Conservation (phyloP, 1,140 invertebrate species). For the Lepidurus couesii region DNA sequence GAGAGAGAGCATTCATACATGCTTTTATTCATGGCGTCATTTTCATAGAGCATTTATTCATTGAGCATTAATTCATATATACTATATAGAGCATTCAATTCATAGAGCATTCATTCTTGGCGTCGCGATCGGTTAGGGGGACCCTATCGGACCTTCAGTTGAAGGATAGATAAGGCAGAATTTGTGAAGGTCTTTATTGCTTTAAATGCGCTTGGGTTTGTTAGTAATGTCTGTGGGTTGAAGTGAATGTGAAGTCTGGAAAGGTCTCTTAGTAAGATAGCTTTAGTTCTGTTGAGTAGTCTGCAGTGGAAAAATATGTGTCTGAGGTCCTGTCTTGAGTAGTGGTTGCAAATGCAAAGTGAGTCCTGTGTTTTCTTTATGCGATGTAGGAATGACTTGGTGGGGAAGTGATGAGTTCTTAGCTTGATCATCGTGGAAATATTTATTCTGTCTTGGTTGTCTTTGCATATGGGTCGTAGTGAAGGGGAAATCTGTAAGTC, state of each 20-base stretch:
- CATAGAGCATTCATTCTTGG: too few species aligned
- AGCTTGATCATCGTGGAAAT: not conserved
- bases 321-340: not conserved
- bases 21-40: too few species aligned
- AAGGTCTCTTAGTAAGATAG: not conserved
- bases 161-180: too few species aligned
- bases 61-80: too few species aligned
- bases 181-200: too few species aligned
- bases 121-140: too few species aligned
- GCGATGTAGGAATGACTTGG: not conserved
- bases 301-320: not conserved
- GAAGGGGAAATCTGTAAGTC: not conserved
- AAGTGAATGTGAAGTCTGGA: not conserved
- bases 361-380: not conserved
- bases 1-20: too few species aligned
- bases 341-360: not conserved
- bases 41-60: too few species aligned
- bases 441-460: not conserved
- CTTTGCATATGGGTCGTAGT: not conserved
- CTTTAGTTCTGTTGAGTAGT: not conserved
- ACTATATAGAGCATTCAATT: too few species aligned
- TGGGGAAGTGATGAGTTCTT: not conserved
- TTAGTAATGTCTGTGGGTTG: not conserved
- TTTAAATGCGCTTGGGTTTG: not conserved
- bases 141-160: too few species aligned